Percentiles rank a stretch among this genome's conserved stretches.
phyloP scores from a whole-genome alignment of 2,797 vertebrate species.

The Anableps anableps region DNA sequence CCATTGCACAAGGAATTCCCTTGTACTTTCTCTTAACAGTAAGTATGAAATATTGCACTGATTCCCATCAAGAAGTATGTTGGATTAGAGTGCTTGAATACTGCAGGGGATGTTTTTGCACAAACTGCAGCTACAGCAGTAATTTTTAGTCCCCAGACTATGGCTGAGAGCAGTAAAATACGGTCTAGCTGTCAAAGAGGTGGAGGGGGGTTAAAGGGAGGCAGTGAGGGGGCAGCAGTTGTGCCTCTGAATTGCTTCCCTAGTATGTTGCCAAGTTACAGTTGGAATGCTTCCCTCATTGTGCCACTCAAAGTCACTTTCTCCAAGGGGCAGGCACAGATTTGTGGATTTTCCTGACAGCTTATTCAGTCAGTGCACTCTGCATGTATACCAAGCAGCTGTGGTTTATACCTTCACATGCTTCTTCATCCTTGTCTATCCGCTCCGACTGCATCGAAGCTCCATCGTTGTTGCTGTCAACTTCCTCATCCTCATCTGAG shows the following conservation, averaged over 20 bases:
- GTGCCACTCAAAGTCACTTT: slow-evolving; percentile 70
- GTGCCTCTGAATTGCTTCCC: slow-evolving; percentile 77
- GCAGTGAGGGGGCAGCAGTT: slow-evolving; percentile 53
- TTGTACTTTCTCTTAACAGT: slow-evolving; percentile 41
- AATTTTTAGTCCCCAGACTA: slow-evolving; percentile 78
- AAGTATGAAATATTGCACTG: slow-evolving; percentile 39
- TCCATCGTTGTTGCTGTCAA: slow-evolving; percentile 83
- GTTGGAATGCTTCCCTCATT: slow-evolving; percentile 73
- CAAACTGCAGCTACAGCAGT: slow-evolving; percentile 53
- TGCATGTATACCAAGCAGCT: slow-evolving; percentile 27
- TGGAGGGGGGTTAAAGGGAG: slow-evolving; percentile 34
- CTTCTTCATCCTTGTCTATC: slow-evolving; percentile 91
- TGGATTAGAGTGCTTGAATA: slow-evolving; percentile 57
- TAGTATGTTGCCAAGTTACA: slow-evolving; percentile 82
- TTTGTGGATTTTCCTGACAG: slow-evolving; percentile 45
- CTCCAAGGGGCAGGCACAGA: slow-evolving; percentile 33
- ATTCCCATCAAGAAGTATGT: slow-evolving; percentile 6
- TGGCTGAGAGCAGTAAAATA: slow-evolving; percentile 89
- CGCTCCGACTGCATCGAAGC: slow-evolving; percentile 89
- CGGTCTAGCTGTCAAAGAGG: slow-evolving; percentile 84
- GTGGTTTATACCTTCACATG: slow-evolving; percentile 76
- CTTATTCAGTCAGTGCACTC: slow-evolving; percentile 54
- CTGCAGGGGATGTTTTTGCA: slow-evolving; percentile 31
- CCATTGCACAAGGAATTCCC: slow-evolving; percentile 60
- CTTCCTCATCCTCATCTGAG: slow-evolving; percentile 83